phyloP scores from a whole-genome alignment of 2,888 invertebrate genomes.

The Sthenelais limicola region DNA sequence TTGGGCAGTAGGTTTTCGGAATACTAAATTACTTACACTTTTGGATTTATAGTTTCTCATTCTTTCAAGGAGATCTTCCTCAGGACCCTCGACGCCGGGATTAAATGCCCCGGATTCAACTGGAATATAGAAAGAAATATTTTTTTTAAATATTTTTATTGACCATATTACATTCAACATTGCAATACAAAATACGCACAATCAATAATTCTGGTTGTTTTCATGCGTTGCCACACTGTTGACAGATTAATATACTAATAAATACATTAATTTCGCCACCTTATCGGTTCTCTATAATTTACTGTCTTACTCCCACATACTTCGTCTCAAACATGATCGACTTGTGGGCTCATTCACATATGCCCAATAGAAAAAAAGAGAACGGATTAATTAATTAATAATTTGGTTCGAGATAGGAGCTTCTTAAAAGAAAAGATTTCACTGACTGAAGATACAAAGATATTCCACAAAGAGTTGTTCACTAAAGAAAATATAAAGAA shows the following conservation, averaged over 20 bases:
- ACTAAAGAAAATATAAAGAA: constrained; percentile 10
- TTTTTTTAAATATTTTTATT: too few relatives aligned
- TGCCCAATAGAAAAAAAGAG: too few relatives aligned
- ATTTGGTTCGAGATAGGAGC: background rate
- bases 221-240: too few relatives aligned
- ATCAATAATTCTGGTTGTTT: too few relatives aligned
- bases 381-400: background rate
- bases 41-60: constrained; percentile 84
- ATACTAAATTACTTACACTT: constrained; percentile 75
- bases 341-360: too few relatives aligned
- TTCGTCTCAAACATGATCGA: too few relatives aligned
- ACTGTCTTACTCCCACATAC: too few relatives aligned
- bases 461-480: background rate
- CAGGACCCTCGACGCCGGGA: constrained; percentile 63
- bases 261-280: too few relatives aligned
- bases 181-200: too few relatives aligned
- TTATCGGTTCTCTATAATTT: background rate
- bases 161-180: too few relatives aligned
- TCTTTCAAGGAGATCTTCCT: constrained; percentile 75
- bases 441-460: too few relatives aligned
- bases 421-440: background rate
- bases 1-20: background rate
- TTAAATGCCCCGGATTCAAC: constrained; percentile 5
- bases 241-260: too few relatives aligned
- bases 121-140: constrained; percentile 16